A percentile compares a stretch with the other conserved stretches of the same genome.
Conservation (phyloP, 2,797 vertebrate species). For the Uromys caudimaculatus region DNA sequence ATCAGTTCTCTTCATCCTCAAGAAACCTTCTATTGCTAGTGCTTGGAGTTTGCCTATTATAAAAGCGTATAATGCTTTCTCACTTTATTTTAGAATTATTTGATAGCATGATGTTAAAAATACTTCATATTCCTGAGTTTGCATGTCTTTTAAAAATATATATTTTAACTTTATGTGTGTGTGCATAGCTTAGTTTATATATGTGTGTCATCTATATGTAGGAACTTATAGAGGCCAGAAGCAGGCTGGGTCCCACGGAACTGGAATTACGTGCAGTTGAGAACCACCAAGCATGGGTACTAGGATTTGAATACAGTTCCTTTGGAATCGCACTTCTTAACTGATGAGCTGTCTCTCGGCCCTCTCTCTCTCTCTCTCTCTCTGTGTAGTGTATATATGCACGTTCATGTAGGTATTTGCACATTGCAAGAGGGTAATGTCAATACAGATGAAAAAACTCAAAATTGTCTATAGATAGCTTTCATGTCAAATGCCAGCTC, state of each 20-base stretch:
- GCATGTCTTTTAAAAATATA: no score
- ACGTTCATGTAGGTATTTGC: background rate
- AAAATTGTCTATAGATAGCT: background rate
- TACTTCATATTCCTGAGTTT: background rate
- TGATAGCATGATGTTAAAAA: background rate
- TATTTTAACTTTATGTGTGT: background rate
- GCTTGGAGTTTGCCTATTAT: background rate
- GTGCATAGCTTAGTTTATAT: background rate
- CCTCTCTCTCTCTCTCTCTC: no score
- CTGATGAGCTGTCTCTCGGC: background rate
- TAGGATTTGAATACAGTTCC: background rate
- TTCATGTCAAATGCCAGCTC: background rate
- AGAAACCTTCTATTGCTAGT: background rate
- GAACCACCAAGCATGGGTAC: background rate
- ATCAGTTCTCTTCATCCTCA: background rate
- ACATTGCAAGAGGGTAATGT: background rate
- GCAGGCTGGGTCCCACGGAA: background rate
- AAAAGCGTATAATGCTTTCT: background rate
- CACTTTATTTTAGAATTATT: background rate
- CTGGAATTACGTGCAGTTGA: background rate
- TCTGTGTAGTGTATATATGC: background rate
- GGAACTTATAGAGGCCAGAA: background rate
- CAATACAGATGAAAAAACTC: background rate
- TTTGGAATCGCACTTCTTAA: background rate
- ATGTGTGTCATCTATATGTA: background rate